Evolutionary conservation across 1,140 invertebrate species (phyloP), one percentile per base, ranked within the genome.

Genomic region (Drosophila kikkawai): DNA sequence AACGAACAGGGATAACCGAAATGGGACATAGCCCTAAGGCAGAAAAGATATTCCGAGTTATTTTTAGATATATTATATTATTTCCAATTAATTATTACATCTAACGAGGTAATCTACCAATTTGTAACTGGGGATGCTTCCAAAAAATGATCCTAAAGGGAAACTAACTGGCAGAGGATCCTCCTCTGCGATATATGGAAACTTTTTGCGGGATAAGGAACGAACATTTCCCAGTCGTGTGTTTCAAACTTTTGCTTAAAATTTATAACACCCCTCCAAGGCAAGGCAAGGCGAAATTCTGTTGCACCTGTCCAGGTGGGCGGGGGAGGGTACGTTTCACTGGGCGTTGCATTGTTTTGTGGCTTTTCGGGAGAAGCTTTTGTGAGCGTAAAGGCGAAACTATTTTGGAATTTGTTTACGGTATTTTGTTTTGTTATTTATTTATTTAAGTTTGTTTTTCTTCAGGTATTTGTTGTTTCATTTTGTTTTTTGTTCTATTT

Each of bases 371-470:
- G 61, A 13, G 13, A 44, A 44, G 63, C 67, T 70, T 67, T 67
- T 70, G 39, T 55, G 67, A 69, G 64, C 57, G 64, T 9, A 29
- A 68, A 65, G 60, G 65, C 45, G 47, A 69, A 70, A 70, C 67
- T 55, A 70, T 68, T 70, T 68, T 39, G 63, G 48, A 70, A 70
- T 70, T 70, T 70, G 29, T 45, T 67, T 53, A 67, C 32, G 45
- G 19, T 19, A 67, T 69, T 68, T 55, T 70, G 39, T 70, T 67
- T 47, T 68, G n/a, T 29, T 32, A 55, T 45, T 70, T 68, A 67
- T 67, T 70, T 70, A 68, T 70, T 70, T 55, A 67, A 66, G 61
- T 69, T 69, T 58, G 61, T 57, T 58, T 58, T 74, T 4, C 34
- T 45, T 39, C 6, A 34, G 41, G n/a, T 22, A n/a, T 34, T 39